Evolutionary conservation across 2,113 vertebrate species (phyloP).

Genomic region (Bubo bubo): DNA sequence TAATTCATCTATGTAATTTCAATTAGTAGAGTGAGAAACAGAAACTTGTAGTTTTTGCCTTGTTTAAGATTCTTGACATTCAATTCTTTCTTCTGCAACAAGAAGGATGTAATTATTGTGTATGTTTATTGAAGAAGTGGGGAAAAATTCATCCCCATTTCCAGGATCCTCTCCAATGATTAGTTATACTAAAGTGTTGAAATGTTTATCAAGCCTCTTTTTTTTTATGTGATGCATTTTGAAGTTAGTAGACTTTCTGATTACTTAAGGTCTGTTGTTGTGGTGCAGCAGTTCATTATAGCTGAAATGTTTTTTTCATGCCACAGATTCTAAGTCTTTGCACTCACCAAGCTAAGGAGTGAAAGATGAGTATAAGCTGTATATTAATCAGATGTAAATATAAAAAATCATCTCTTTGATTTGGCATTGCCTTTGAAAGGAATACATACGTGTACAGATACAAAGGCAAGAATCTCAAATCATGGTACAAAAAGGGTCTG

Average conservation of each 20-base stretch:
- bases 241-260: neutral
- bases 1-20: neutral
- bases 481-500: neutral
- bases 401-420: neutral
- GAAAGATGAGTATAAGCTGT: neutral
- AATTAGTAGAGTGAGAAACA: neutral
- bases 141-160: neutral
- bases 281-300: neutral
- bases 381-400: neutral
- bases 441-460: neutral
- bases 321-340: neutral
- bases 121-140: neutral
- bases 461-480: neutral
- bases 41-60: neutral
- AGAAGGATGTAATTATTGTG: neutral
- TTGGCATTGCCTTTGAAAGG: neutral
- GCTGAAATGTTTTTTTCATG: neutral
- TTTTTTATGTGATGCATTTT: conserved; percentile 28
- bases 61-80: neutral
- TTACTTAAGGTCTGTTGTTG: neutral
- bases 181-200: neutral
- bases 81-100: neutral
- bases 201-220: neutral
- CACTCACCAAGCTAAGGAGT: neutral
- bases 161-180: neutral